Evolutionary conservation across 2,888 invertebrate species (phyloP).

Genomic region (Chrysina gloriosa): DNA sequence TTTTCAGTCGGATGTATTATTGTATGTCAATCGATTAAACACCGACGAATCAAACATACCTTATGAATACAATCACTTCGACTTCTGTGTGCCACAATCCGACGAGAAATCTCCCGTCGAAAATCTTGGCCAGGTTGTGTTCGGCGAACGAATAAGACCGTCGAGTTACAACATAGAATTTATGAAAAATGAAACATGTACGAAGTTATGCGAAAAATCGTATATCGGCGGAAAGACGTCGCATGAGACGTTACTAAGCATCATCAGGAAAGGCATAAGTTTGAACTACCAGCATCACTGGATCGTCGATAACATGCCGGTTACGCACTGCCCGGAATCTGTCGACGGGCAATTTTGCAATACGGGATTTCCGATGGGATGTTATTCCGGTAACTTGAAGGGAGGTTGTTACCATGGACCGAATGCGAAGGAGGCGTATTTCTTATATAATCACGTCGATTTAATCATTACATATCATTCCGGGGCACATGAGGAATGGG

Average conservation of each 20-base stretch:
- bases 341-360: slow-evolving; percentile 86
- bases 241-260: slow-evolving; percentile 72
- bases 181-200: slow-evolving; percentile 76
- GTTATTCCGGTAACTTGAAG: slow-evolving; percentile 65
- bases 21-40: slow-evolving; percentile 96
- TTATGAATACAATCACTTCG: slow-evolving; percentile 97
- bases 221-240: slow-evolving; percentile 78
- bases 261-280: slow-evolving; percentile 88
- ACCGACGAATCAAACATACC: slow-evolving; percentile 98
- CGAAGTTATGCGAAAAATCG: slow-evolving; percentile 72
- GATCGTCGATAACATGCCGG: slow-evolving; percentile 99
- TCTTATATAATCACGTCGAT: slow-evolving; percentile 97
- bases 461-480: slow-evolving; percentile 93
- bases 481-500: slow-evolving; percentile 89
- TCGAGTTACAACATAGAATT: slow-evolving; percentile 93
- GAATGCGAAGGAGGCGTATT: slow-evolving; percentile 78
- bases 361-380: slow-evolving; percentile 98
- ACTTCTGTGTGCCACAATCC: slow-evolving; percentile 87
- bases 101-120: slow-evolving; percentile 87
- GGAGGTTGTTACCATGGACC: slow-evolving; percentile 55
- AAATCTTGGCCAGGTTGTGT: slow-evolving; percentile 98
- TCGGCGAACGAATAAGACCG: slow-evolving; percentile 97
- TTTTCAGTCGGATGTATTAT: slow-evolving; percentile 86
- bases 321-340: slow-evolving; percentile 91
- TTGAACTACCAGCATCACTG: slow-evolving; percentile 99